Base-by-base conservation (phyloP, 2,888 invertebrate genomes). In the Apeira syringaria region DNA sequence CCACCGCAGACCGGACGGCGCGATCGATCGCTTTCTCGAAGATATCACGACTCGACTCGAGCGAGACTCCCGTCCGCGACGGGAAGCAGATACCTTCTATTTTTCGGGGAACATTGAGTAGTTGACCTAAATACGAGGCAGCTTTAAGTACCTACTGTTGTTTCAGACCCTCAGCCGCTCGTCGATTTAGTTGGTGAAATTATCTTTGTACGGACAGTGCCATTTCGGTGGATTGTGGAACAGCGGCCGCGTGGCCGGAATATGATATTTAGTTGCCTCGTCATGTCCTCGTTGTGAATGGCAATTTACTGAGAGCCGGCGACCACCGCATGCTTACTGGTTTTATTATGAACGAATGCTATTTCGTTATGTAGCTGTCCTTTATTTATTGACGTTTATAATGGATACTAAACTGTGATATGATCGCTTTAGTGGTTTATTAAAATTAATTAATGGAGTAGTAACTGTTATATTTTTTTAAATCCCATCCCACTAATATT, bases 1-100 rank as follows among this genome's bases (percentile, higher is more conserved):
- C 8, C 7, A 10, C 30, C 12, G 40, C 33, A 33, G 40, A 33
- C 40, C 5, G 24, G 8, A 9, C 28, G 40, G 33, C 40, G 40
- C 33, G 33, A 40, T 40, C 40, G 40, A 40, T 40, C 33, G 6
- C 10, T 22, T 15, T 13, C 13, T 0, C 6, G 2, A 27, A 15
- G 15, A 8, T 8, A 15, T 6, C 29, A 1, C 17, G 12, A 12
- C 11, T 1, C 31, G n/a, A 2, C 32, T 20, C 11, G 9, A 10
- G n/a, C 11, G 9, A 10, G n/a, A 22, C 22, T n/a, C 6, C 7
- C 13, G 13, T 22, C 31, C n/a, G 8, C 8, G 24, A 1, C n/a
- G 13, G 3, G 8, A 24, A 13, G 7, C 18, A 30, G 6, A 5
- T 5, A 1, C 12, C 7, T 13, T 10, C 12, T 10, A 20, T 24